phyloP scores from a whole-genome alignment of 2,797 vertebrate genomes.

The Botia almorhae region DNA sequence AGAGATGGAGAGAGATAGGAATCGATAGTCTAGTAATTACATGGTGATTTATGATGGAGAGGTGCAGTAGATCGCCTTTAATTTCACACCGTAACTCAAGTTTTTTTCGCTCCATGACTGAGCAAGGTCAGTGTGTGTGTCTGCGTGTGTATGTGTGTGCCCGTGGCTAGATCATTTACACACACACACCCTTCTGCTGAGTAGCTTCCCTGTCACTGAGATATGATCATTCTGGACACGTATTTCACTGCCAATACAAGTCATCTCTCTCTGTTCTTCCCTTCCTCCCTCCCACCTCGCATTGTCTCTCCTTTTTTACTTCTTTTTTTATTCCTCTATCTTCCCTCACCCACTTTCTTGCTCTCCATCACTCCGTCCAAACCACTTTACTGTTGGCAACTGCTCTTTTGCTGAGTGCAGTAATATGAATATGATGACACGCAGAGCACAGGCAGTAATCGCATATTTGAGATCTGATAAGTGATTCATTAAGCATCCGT shows the following conservation, averaged over 20 bases:
- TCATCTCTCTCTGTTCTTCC: constrained; percentile 37
- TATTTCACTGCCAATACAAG: constrained; percentile 60
- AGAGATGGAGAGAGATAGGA: constrained; percentile 62
- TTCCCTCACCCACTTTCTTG: constrained; percentile 48
- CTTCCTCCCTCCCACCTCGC: constrained; percentile 32
- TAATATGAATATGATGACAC: constrained; percentile 57
- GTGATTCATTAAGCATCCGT: constrained; percentile 55
- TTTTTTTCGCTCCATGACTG: constrained; percentile 70
- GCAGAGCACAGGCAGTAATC: constrained; percentile 56
- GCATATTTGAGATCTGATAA: constrained; percentile 44
- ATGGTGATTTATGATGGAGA: constrained; percentile 77
- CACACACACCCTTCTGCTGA: constrained; percentile 60
- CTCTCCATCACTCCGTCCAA: constrained; percentile 66
- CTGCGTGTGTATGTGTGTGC: constrained; percentile 43
- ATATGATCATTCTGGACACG: constrained; percentile 63
- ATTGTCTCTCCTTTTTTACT: constrained; percentile 38
- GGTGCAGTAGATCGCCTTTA: constrained; percentile 76
- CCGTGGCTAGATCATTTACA: constrained; percentile 46
- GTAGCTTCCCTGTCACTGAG: constrained; percentile 58
- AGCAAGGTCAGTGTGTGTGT: constrained; percentile 78
- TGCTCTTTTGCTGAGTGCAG: constrained; percentile 63
- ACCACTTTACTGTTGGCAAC: constrained; percentile 69
- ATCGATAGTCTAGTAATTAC: constrained; percentile 77
- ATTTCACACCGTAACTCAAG: constrained; percentile 83
- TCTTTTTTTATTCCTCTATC: constrained; percentile 48